Conservation (phyloP, 2,888 invertebrate genomes). For the Teinopalpus imperialis region DNA sequence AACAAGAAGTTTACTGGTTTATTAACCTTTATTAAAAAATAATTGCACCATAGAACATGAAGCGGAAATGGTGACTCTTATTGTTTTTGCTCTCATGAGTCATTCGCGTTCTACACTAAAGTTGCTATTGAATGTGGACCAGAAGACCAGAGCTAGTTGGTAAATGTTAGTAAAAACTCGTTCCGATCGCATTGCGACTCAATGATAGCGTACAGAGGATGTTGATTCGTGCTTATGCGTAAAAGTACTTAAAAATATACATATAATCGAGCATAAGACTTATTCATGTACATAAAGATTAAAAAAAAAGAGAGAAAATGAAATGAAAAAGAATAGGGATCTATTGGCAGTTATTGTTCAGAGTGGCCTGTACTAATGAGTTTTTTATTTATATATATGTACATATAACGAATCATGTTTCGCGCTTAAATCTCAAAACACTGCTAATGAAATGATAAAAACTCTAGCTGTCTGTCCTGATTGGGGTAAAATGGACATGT, state of each 20-base stretch:
- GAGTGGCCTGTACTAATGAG: too few relatives aligned
- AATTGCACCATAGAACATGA: slow-evolving; percentile 10
- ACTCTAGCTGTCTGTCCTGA: too few relatives aligned
- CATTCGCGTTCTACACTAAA: slow-evolving; percentile 5
- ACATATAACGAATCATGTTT: too few relatives aligned
- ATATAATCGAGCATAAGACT: too few relatives aligned
- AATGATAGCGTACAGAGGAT: slow-evolving; percentile 7
- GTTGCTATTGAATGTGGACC: slow-evolving; percentile 14
- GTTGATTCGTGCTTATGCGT: neutral
- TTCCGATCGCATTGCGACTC: neutral
- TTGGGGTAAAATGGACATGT: too few relatives aligned
- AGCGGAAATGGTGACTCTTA: slow-evolving; percentile 12
- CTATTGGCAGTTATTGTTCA: too few relatives aligned
- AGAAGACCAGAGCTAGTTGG: slow-evolving; percentile 1
- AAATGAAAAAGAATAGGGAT: too few relatives aligned
- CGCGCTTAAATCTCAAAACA: too few relatives aligned
- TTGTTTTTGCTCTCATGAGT: slow-evolving; percentile 9
- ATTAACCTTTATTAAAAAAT: slow-evolving; percentile 8
- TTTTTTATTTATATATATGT: too few relatives aligned
- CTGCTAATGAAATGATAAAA: too few relatives aligned
- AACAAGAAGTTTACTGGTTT: slow-evolving; percentile 5
- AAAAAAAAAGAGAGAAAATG: too few relatives aligned
- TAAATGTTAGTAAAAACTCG: slow-evolving; percentile 4
- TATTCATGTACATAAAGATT: too few relatives aligned
- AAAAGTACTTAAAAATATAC: neutral